phyloP scores from a whole-genome alignment of 2,113 vertebrate species.

The Cichladusa arquata region DNA sequence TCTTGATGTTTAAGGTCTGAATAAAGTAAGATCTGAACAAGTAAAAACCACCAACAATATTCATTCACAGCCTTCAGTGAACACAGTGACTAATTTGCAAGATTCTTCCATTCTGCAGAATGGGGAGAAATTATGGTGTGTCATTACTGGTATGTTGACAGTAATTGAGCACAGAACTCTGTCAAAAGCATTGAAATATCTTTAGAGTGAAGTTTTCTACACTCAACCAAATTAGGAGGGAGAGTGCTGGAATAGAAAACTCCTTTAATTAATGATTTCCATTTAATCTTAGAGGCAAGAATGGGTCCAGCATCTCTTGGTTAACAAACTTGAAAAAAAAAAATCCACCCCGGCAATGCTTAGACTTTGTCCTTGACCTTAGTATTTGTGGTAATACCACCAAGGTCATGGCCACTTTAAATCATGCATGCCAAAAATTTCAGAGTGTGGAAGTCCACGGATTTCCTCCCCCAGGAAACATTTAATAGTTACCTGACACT shows the following conservation, averaged over 20 bases:
- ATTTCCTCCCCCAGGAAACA: constrained; percentile 43
- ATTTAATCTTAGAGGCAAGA: not conserved
- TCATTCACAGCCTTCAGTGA: not conserved
- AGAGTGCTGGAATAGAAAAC: not conserved
- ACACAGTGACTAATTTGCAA: not conserved
- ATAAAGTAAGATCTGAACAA: not conserved
- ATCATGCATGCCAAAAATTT: constrained; percentile 5
- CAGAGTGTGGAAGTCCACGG: not conserved
- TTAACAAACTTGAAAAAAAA: not conserved
- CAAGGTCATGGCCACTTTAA: not conserved
- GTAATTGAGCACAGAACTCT: not conserved
- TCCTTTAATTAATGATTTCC: not conserved
- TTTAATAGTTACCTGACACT: constrained; percentile 51
- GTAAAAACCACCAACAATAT: not conserved
- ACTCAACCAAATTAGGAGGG: not conserved
- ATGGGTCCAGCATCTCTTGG: not conserved
- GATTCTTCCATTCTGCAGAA: not conserved
- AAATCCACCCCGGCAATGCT: not conserved
- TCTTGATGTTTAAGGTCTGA: not conserved
- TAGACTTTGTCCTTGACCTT: not conserved
- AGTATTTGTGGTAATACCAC: not conserved
- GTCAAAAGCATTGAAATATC: not conserved
- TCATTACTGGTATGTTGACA: not conserved
- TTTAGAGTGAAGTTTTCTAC: not conserved
- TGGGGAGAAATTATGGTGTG: not conserved